Conservation (phyloP, 2,113 vertebrate genomes). For the Lasiurus borealis region DNA sequence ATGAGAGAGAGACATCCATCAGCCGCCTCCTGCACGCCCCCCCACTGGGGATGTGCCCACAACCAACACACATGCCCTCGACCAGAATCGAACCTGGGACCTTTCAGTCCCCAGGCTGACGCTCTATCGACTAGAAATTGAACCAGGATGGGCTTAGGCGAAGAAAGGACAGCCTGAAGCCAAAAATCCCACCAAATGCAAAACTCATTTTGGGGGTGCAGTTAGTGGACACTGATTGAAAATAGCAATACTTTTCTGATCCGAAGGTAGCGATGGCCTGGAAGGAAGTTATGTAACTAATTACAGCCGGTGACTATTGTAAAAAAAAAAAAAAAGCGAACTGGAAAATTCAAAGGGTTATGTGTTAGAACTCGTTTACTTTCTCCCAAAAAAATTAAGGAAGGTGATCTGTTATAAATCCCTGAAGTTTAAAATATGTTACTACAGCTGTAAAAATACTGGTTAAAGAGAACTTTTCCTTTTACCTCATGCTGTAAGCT, state of each 20-base stretch:
- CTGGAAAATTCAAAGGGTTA: slow-evolving; percentile 65
- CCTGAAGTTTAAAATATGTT: slow-evolving; percentile 74
- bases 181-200: slow-evolving; percentile 93
- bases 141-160: no score
- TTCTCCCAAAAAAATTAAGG: slow-evolving; percentile 46
- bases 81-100: no score
- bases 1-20: no score
- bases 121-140: no score
- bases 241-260: background rate
- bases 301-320: slow-evolving; percentile 59
- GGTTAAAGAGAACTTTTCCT: slow-evolving; percentile 64
- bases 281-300: slow-evolving; percentile 51
- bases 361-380: slow-evolving; percentile 61
- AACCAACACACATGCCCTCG: no score
- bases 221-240: slow-evolving; percentile 94
- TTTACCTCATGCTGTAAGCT: slow-evolving; percentile 72
- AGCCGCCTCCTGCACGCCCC: no score
- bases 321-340: no score
- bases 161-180: no score
- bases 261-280: slow-evolving; percentile 58
- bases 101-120: no score
- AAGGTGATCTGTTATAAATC: slow-evolving; percentile 62
- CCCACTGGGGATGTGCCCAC: no score
- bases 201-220: slow-evolving; percentile 98
- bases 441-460: slow-evolving; percentile 63